Conservation (phyloP, 1,140 invertebrate genomes). For the Oncopodura yosiiana region DNA sequence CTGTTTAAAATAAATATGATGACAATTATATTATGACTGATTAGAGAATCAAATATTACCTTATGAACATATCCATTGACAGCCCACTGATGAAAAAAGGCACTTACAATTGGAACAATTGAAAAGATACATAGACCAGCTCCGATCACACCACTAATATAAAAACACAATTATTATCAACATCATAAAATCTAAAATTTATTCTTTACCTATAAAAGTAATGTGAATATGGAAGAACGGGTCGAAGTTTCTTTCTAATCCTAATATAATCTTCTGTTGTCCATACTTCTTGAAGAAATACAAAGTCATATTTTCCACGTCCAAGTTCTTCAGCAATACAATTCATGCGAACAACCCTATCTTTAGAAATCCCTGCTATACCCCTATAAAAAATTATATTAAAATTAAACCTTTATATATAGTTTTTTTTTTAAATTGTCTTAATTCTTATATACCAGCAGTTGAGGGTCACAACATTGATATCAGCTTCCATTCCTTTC, state of each 20-base stretch:
- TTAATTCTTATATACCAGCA: constrained; percentile 47
- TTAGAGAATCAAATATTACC: constrained; percentile 7
- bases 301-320: constrained; percentile 65
- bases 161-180: background rate
- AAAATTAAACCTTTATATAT: constrained; percentile 13
- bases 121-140: constrained; percentile 88
- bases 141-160: constrained; percentile 70
- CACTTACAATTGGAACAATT: constrained; percentile 72
- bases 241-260: constrained; percentile 52
- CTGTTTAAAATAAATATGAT: constrained; percentile 19
- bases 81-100: constrained; percentile 81
- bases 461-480: constrained; percentile 46
- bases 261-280: constrained; percentile 61
- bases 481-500: constrained; percentile 37
- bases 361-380: constrained; percentile 65
- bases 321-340: constrained; percentile 67
- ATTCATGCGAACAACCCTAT: constrained; percentile 61
- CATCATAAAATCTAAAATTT: constrained; percentile 7
- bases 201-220: constrained; percentile 77
- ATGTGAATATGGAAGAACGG: constrained; percentile 67
- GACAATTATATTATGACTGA: background rate
- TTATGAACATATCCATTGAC: constrained; percentile 96
- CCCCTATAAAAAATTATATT: constrained; percentile 53
- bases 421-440: constrained; percentile 4
- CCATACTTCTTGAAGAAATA: constrained; percentile 91